Percentiles rank a stretch among this genome's conserved stretches.
These are phyloP conservation scores for Fistularia commersonii DNA, from an alignment of 2,797 vertebrate species.

Conservation along the genomic window DNA sequence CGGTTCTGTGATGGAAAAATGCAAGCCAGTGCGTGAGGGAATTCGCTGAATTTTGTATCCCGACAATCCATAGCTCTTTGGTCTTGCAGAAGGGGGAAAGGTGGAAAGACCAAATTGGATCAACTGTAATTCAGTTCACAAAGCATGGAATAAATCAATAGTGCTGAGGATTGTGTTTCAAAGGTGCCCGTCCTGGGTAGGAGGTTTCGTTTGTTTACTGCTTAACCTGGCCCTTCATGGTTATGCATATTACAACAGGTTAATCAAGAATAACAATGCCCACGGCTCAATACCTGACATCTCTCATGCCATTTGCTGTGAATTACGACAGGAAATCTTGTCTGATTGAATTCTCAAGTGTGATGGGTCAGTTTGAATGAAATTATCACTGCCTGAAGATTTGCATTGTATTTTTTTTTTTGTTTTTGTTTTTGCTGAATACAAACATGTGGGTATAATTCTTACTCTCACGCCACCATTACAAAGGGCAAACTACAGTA, in stretches of 20 bases:
- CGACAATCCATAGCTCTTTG: conserved; percentile 62
- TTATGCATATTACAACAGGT: conserved; percentile 56
- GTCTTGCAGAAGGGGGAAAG: conserved; percentile 64
- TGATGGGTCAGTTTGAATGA: conserved; percentile 38
- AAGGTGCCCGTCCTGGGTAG: conserved; percentile 54
- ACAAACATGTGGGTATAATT: conserved; percentile 35
- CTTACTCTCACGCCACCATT: conserved; percentile 18
- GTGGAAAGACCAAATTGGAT: conserved; percentile 77
- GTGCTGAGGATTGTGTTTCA: conserved; percentile 75
- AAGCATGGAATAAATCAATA: conserved; percentile 75
- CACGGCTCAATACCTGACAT: conserved; percentile 28
- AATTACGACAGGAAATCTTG: conserved; percentile 37
- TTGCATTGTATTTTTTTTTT: conserved; percentile 42
- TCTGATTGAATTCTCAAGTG: conserved; percentile 34
- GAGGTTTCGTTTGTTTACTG: conserved; percentile 52
- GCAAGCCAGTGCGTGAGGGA: no score
- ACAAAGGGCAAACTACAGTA: background rate
- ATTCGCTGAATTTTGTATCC: no score
- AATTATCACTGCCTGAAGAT: conserved; percentile 33
- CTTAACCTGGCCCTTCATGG: conserved; percentile 39
- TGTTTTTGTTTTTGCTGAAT: conserved; percentile 34
- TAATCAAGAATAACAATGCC: conserved; percentile 54
- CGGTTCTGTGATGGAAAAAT: no score
- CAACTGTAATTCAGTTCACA: conserved; percentile 77
- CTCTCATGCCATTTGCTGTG: conserved; percentile 30